Evolutionary conservation across 2,888 invertebrate species (phyloP).

Genomic region (Tortrix viridana): DNA sequence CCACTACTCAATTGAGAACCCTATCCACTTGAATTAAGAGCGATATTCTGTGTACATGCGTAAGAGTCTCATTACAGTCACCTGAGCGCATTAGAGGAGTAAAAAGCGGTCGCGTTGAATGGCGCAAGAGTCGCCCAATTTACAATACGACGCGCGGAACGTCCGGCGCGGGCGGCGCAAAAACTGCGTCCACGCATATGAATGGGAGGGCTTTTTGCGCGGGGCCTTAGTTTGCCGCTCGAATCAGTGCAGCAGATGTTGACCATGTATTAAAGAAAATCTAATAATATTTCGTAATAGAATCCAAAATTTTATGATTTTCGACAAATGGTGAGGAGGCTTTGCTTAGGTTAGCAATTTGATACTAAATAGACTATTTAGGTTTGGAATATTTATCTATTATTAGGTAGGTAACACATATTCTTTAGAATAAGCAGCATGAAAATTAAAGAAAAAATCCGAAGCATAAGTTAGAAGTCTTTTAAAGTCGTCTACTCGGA

Average conservation of each 20-base stretch:
- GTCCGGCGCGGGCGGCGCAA: conserved; percentile 70
- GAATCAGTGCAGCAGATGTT: conserved; percentile 25
- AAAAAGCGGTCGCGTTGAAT: conserved; percentile 81
- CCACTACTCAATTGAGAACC: not conserved
- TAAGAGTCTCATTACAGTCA: conserved; percentile 56
- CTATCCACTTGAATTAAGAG: not conserved
- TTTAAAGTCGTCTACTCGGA: no score
- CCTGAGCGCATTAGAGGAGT: conserved; percentile 64
- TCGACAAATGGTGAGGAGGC: no score
- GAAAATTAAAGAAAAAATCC: no score
- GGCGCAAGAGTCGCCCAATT: conserved; percentile 70
- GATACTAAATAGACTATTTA: no score
- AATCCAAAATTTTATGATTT: no score
- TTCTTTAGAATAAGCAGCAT: no score
- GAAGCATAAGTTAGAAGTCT: no score
- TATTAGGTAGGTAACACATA: no score
- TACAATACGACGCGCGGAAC: conserved; percentile 81
- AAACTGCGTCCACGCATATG: conserved; percentile 79
- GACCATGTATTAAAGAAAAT: no score
- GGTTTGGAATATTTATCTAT: no score
- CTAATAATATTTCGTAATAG: no score
- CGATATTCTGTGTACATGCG: not conserved
- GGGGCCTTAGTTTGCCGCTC: conserved; percentile 61
- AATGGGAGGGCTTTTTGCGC: conserved; percentile 75
- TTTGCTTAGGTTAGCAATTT: no score